Conservation (phyloP, 2,113 vertebrate genomes). For the Pogona vitticeps region DNA sequence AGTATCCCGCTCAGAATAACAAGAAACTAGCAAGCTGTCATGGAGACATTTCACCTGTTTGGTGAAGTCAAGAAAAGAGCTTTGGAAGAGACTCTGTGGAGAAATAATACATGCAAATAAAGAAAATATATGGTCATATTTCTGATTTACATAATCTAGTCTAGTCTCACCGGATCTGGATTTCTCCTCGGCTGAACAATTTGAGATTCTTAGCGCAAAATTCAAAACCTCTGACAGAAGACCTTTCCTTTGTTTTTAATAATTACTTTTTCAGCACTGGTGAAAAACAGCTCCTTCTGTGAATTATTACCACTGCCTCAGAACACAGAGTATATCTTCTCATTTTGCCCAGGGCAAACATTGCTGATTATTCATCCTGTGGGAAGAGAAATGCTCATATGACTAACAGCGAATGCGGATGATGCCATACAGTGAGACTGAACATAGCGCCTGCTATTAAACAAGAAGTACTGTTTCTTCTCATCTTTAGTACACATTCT, state of each 20-base stretch:
- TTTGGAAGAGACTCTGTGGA: neutral
- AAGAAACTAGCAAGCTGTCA: neutral
- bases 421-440: constrained; percentile 40
- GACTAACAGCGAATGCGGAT: constrained; percentile 55
- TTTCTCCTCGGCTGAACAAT: neutral
- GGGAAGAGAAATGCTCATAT: constrained; percentile 46
- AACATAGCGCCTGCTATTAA: constrained; percentile 37
- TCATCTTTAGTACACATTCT: constrained; percentile 41
- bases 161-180: neutral
- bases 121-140: neutral
- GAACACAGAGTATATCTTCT: constrained; percentile 39
- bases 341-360: constrained; percentile 25
- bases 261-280: neutral
- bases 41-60: neutral
- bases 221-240: neutral
- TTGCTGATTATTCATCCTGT: constrained; percentile 65
- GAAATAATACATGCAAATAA: neutral
- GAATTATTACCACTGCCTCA: constrained; percentile 25
- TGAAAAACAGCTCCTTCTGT: constrained; percentile 21
- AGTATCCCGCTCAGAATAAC: neutral
- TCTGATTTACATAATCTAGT: neutral
- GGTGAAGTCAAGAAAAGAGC: neutral
- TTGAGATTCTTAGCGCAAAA: neutral
- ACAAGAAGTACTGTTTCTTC: constrained; percentile 4
- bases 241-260: constrained; percentile 15